These are phyloP conservation scores for Loxodonta africana DNA, from an alignment of 2,113 vertebrate species.

Conservation along the genomic window DNA sequence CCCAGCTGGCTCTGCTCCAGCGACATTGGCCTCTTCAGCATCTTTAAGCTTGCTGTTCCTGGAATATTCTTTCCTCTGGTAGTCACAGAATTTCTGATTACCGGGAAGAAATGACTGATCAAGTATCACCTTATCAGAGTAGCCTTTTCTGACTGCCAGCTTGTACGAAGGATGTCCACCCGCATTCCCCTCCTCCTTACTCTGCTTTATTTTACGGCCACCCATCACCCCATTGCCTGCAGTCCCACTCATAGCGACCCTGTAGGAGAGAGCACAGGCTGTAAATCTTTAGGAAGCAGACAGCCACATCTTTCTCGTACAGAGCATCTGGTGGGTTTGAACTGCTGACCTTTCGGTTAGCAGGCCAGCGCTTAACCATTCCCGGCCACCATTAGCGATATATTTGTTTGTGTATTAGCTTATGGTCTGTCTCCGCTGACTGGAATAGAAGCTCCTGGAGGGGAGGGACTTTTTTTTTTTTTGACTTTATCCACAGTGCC, in stretches of 20 bases:
- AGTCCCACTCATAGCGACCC: no score
- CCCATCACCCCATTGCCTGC: no score
- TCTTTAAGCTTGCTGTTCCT: background rate
- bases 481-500: background rate
- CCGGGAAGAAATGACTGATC: no score
- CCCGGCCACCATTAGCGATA: background rate
- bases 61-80: background rate
- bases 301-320: no score
- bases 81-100: background rate
- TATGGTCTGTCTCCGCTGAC: background rate
- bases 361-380: no score
- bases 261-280: no score
- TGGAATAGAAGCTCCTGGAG: background rate
- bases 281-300: no score
- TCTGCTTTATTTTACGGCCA: background rate
- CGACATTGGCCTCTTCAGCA: background rate
- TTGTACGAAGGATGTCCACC: rapidly evolving
- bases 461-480: background rate
- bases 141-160: background rate
- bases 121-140: background rate
- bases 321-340: no score
- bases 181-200: background rate
- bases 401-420: background rate
- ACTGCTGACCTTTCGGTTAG: no score
- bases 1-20: background rate